Evolutionary conservation across 1,140 invertebrate genomes (phyloP), one percentile per base, ranked within the genome.

Genomic region (Trypoxylus dichotomus): DNA sequence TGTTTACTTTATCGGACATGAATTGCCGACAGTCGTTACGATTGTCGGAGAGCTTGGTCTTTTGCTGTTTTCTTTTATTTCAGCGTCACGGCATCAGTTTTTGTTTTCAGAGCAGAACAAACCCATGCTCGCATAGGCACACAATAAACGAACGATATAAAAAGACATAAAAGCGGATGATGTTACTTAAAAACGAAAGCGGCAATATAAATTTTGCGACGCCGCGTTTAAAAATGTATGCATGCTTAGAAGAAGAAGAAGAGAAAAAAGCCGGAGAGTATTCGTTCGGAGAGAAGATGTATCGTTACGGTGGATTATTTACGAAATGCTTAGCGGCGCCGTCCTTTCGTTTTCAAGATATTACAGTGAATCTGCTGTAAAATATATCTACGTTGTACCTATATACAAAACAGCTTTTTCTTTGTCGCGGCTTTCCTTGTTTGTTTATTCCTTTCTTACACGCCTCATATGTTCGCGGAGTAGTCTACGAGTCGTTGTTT

Each of bases 171-270:
- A 29, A 68, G 21, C 60, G 60, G 60, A 68, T 24, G 27, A 24
- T 29, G 21, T 24, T 68, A 24, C 60, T 68, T 68, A 68, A 68
- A 68, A 68, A 24, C 60, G 60, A 68, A 68, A 68, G 60, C 21
- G 60, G 60, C 60, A 29, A 24, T 68, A 68, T 68, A 68, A 68
- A 68, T 68, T 68, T 68, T 10, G 60, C 60, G 60, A 15, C 60
- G 60, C 1, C 19, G 60, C 25, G 21, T 29, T 68, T 27, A 68
- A 68, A 68, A 68, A 68, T 68, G 60, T 68, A 68, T 68, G 24
- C 60, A 24, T 6, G 60, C 19, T 19, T 54, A 6, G 47, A 15
- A 6, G 47, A 3, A 54, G 1, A n/a, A 54, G 19, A 15, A 3
- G 47, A 6, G 47, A 19, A 15, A 1, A 54, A 54, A 54, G 19